Conservation (phyloP, 2,797 vertebrate species). For the Ctenopoma kingsleyae region DNA sequence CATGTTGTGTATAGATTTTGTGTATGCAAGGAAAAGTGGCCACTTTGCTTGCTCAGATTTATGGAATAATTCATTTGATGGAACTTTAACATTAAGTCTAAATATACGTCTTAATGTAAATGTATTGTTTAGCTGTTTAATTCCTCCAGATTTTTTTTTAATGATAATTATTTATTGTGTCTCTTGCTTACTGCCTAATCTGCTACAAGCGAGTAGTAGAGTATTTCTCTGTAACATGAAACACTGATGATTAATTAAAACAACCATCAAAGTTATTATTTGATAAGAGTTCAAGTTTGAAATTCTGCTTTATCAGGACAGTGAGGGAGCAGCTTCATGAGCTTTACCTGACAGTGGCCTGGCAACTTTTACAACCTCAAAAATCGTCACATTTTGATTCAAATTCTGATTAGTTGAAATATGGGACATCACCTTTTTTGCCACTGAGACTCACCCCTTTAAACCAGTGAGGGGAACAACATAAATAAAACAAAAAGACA, state of each 20-base stretch:
- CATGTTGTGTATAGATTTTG: slow-evolving; percentile 30
- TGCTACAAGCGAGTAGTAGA: too few relatives aligned
- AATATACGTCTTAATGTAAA: slow-evolving; percentile 21
- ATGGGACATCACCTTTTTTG: background rate
- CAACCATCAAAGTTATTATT: slow-evolving; percentile 9
- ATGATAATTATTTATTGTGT: slow-evolving; percentile 26
- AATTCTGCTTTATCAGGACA: background rate
- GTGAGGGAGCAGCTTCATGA: background rate
- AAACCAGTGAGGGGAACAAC: background rate
- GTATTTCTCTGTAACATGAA: slow-evolving; percentile 20
- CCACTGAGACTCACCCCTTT: background rate
- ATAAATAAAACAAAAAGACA: background rate
- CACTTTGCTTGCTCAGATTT: slow-evolving; percentile 17
- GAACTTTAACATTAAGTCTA: slow-evolving; percentile 15
- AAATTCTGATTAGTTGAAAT: slow-evolving; percentile 3
- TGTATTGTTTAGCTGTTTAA: slow-evolving; percentile 18
- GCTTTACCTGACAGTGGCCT: slow-evolving; percentile 3
- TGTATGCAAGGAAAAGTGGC: slow-evolving; percentile 18
- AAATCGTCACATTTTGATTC: background rate
- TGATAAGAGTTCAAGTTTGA: background rate
- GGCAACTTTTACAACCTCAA: background rate
- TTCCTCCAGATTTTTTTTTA: slow-evolving; percentile 1
- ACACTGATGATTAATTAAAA: slow-evolving; percentile 23
- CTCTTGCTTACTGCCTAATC: slow-evolving; percentile 14
- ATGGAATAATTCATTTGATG: slow-evolving; percentile 26